These are phyloP conservation scores for Torymus tubicola DNA, from an alignment of 2,888 invertebrate species.

Conservation along the genomic window DNA sequence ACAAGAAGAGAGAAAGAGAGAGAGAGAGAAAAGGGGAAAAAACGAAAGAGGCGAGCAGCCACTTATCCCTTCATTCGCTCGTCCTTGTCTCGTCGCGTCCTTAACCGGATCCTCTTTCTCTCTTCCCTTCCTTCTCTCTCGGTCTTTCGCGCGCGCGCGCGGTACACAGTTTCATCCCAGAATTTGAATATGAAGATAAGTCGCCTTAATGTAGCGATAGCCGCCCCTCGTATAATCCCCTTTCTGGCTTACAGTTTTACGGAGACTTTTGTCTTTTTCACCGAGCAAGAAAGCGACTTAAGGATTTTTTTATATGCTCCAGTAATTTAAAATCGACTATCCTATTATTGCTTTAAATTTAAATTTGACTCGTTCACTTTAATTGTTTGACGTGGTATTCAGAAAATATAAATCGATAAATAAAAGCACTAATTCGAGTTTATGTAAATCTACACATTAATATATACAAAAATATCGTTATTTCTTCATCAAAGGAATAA, in stretches of 20 bases:
- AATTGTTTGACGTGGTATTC: too few species aligned
- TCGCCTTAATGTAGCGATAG: constrained; percentile 62
- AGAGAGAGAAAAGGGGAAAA: not conserved
- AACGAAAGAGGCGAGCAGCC: not conserved
- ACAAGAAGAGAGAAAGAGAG: not conserved
- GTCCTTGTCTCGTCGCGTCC: not conserved
- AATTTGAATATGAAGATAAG: constrained; percentile 76
- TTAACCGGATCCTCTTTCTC: constrained; percentile 20
- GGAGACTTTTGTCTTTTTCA: too few species aligned
- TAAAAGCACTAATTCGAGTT: too few species aligned
- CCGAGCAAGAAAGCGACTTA: too few species aligned
- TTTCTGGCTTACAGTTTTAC: not conserved
- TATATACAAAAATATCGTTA: too few species aligned
- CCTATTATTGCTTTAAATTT: too few species aligned
- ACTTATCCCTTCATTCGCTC: constrained; percentile 18
- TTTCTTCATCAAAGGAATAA: too few species aligned
- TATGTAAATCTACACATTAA: too few species aligned
- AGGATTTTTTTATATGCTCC: too few species aligned
- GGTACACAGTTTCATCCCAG: constrained; percentile 59
- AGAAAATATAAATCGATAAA: too few species aligned
- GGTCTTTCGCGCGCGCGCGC: not conserved
- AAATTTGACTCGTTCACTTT: too few species aligned
- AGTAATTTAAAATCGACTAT: too few species aligned
- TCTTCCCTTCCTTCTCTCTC: not conserved
- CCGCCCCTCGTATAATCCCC: constrained; percentile 31